These are phyloP conservation scores for Halcyon senegalensis DNA, from an alignment of 2,113 vertebrate genomes.

Conservation along the genomic window DNA sequence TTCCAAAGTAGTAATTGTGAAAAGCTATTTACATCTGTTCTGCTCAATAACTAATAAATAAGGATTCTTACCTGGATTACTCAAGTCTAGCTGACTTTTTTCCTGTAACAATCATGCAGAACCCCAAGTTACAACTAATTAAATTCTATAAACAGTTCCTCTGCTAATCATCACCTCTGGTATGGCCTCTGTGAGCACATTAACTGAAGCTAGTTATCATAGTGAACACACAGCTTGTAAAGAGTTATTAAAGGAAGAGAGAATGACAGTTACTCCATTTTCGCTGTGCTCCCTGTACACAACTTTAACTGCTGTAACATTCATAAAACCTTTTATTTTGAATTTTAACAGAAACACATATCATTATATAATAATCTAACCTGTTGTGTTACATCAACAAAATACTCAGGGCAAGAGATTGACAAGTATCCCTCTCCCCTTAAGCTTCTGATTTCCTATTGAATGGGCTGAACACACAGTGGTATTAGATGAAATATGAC, in stretches of 20 bases:
- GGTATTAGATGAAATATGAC: background rate
- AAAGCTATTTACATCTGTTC: background rate
- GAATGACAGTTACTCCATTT: background rate
- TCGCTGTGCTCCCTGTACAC: background rate
- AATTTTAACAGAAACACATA: background rate
- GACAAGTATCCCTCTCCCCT: background rate
- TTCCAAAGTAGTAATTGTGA: background rate
- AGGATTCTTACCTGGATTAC: slow-evolving; percentile 17
- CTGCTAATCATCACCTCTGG: background rate
- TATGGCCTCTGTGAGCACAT: fast-evolving
- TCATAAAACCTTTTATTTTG: background rate
- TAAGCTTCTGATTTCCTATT: background rate
- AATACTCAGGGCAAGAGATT: background rate
- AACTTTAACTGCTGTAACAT: background rate
- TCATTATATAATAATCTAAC: background rate
- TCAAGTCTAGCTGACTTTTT: background rate
- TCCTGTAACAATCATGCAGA: background rate
- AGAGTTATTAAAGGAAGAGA: background rate
- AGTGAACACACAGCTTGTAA: background rate
- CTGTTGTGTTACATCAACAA: background rate
- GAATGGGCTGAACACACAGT: background rate
- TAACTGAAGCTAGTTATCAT: background rate
- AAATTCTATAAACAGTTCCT: background rate
- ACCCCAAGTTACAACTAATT: background rate
- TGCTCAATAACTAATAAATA: background rate